Evolutionary conservation across 2,113 vertebrate genomes (phyloP), one percentile per base, ranked within the genome.

Genomic region (Vombatus ursinus): DNA sequence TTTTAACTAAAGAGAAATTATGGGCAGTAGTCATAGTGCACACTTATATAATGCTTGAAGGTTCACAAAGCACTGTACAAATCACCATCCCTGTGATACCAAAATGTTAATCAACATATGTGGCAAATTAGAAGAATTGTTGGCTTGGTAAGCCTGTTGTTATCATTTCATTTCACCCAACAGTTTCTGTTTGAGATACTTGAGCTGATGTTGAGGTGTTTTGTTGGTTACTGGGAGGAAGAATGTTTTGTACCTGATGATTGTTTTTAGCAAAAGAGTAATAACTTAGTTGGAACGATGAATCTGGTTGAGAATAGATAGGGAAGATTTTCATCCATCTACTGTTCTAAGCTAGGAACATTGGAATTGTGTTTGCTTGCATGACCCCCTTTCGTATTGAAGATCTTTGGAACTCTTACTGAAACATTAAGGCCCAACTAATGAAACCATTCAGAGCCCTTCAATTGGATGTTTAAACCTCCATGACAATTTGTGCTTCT

Each of bases 291-390:
- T 84, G 68, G 37, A 44, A 84, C 23, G 19, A 84, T 44, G 68
- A 22, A 44, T 84, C n/a, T 22, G 1, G n/a, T 1, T 6, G 37
- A 44, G 16, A 22, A 0, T 8, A 19, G 8, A 6, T 1, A 44
- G 68, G 57, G 37, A 19, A 16, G 14, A n/a, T 19, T 77, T 37
- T 77, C 31, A 5, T 14, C 37, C 61, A 37, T 4, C 1, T 44
- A 22, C 37, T 77, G 7, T n/a, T 44, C 16, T 23, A 6, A 44
- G 37, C 16, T 44, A 44, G 68, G 68, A 22, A 44, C 68, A 84
- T 8, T 84, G n/a, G 6, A 44, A 8, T 44, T 22, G 19, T n/a
- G 68, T 22, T 44, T 84, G 37, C 16, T 84, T 44, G 5, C 10
- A 44, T 22, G 37, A 6, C 2, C 19, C n/a, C n/a, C 7, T 8